Conservation (phyloP, 1,140 invertebrate species). For the Drosophila bocki region DNA sequence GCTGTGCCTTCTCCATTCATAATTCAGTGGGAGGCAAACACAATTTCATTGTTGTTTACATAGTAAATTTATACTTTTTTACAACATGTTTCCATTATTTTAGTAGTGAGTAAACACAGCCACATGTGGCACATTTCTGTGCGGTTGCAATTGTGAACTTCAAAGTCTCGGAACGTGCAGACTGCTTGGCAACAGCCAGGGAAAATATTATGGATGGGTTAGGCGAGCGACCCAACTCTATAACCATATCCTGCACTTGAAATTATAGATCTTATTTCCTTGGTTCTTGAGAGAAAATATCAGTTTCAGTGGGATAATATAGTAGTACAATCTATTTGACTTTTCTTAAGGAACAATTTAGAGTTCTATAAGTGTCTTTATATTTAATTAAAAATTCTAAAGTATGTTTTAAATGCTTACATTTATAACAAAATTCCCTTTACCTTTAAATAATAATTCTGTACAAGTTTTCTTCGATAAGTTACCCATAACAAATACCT, state of each 20-base stretch:
- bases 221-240: constrained; percentile 31
- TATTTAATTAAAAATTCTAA: not conserved
- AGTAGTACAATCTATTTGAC: too few species aligned
- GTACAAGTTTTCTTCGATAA: not conserved
- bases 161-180: constrained; percentile 65
- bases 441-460: not conserved
- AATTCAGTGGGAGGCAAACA: constrained; percentile 54
- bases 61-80: constrained; percentile 84
- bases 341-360: not conserved
- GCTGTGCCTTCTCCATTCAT: constrained; percentile 62
- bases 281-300: constrained; percentile 16
- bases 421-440: too few species aligned
- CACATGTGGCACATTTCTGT: constrained; percentile 65
- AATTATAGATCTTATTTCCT: constrained; percentile 19
- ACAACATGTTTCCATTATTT: constrained; percentile 83
- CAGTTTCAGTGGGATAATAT: constrained; percentile 2
- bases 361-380: not conserved
- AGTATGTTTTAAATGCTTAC: not conserved
- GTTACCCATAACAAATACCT: not conserved
- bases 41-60: constrained; percentile 73
- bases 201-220: constrained; percentile 45
- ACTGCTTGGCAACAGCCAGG: constrained; percentile 70
- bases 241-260: constrained; percentile 61
- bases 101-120: constrained; percentile 80
- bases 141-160: constrained; percentile 59